Evolutionary conservation across 2,797 vertebrate species (phyloP), one percentile per base, ranked within the genome.

Genomic region (Enteromius argenteus): DNA sequence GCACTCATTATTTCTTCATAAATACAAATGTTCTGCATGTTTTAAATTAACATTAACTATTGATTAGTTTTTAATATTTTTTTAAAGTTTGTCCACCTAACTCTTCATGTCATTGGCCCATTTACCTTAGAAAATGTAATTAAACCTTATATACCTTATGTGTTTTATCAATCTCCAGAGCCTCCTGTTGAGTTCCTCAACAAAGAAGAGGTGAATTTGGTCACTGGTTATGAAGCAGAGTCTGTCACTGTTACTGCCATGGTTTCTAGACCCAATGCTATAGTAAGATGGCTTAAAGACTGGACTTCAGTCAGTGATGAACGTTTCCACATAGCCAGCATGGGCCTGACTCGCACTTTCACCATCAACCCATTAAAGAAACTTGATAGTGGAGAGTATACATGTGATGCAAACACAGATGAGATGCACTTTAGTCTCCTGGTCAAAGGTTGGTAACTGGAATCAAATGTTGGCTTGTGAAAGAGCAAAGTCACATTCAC

Each of bases 331-430:
- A 90, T 93, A 10, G 92, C 93, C 67, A 90, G 90, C 0, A 94
- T 97, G 10, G 96, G 96, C 23, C 87, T 94, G 1, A 56, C 84
- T 0, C 95, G 94, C 79, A 95, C 94, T 37, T 92, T 98, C 9
- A 96, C 94, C 83, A 96, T 98, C 15, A 91, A 94, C 49, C 94
- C 95, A 60, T 84, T 91, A 0, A 95, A 96, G 83, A 93, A 94
- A 30, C 92, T 93, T 0, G 97, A 98, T 15, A 92, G 94, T 0
- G 97, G 97, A 30, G 95, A 94, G 85, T 98, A 97, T 91, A 96
- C 95, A 49, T 97, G 97, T 0, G 94, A 96, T 5, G 94, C 94
- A 0, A 93, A 92, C 73, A 96, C 95, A 0, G 97, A 97, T 42
- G 94, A 97, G 87, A 91, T 96, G 68, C 91, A 94, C 87, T 96